A percentile compares a stretch with the other conserved stretches of the same genome.
phyloP scores from a whole-genome alignment of 2,797 vertebrate species.

The Aratinga solstitialis region DNA sequence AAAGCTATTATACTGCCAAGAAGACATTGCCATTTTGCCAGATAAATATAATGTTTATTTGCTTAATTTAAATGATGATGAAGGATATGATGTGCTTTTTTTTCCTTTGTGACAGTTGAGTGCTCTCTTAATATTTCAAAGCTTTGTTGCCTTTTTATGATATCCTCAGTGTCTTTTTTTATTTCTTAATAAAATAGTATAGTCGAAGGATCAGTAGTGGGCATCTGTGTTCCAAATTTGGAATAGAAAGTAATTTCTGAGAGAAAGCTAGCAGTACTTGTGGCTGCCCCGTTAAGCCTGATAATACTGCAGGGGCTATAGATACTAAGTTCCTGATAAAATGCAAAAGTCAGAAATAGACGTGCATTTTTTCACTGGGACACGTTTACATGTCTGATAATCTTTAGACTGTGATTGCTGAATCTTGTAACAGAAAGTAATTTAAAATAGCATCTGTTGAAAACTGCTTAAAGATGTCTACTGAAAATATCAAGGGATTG shows the following conservation, averaged over 20 bases:
- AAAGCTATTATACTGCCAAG: neutral
- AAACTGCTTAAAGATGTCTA: neutral
- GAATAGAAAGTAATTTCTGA: neutral
- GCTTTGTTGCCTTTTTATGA: slow-evolving; percentile 1
- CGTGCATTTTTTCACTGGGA: neutral
- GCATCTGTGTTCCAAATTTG: neutral
- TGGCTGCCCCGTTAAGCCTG: neutral
- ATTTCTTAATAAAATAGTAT: slow-evolving; percentile 16
- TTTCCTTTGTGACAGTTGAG: neutral
- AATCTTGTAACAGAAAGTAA: neutral
- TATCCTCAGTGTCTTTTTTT: neutral
- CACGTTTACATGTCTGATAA: neutral
- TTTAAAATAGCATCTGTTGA: neutral
- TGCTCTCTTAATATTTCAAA: neutral
- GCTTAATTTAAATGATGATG: neutral
- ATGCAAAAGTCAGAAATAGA: neutral
- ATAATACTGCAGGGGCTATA: neutral
- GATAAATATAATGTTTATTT: neutral
- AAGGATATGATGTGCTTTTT: neutral
- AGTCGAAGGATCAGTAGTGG: neutral
- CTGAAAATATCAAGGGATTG: neutral
- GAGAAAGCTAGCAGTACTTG: neutral
- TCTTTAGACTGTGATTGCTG: neutral
- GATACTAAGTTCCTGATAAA: neutral
- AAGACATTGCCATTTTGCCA: neutral